phyloP scores from a whole-genome alignment of 2,797 vertebrate genomes.

The Melanotaenia trifasciata region DNA sequence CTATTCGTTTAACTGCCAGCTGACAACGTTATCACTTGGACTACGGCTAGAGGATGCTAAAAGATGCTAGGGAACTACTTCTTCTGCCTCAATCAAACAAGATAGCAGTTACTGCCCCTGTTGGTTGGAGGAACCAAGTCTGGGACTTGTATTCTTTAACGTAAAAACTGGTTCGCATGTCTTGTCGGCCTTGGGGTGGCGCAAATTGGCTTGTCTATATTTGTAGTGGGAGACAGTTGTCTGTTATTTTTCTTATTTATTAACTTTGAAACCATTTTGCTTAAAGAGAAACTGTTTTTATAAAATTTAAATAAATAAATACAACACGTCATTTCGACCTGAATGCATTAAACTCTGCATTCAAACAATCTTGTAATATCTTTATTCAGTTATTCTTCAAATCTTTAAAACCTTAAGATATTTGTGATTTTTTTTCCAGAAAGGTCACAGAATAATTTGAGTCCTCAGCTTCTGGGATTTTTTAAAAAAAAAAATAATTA shows the following conservation, averaged over 20 bases:
- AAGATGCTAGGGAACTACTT: slow-evolving; percentile 8
- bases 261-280: background rate
- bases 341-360: background rate
- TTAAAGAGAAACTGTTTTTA: background rate
- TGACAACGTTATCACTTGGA: background rate
- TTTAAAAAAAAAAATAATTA: no score
- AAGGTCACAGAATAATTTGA: no score
- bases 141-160: no score
- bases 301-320: background rate
- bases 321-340: background rate
- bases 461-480: no score
- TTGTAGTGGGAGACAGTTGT: background rate
- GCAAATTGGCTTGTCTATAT: slow-evolving; percentile 5
- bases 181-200: slow-evolving; percentile 45
- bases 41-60: background rate
- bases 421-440: no score
- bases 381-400: background rate
- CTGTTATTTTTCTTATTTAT: background rate
- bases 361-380: background rate
- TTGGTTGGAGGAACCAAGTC: slow-evolving; percentile 36
- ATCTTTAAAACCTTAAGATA: no score
- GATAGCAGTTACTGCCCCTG: slow-evolving; percentile 29
- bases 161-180: background rate
- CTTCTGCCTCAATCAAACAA: background rate
- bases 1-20: accelerated